Evolutionary conservation across 2,797 vertebrate species (phyloP).

Genomic region (Melanogrammus aeglefinus): DNA sequence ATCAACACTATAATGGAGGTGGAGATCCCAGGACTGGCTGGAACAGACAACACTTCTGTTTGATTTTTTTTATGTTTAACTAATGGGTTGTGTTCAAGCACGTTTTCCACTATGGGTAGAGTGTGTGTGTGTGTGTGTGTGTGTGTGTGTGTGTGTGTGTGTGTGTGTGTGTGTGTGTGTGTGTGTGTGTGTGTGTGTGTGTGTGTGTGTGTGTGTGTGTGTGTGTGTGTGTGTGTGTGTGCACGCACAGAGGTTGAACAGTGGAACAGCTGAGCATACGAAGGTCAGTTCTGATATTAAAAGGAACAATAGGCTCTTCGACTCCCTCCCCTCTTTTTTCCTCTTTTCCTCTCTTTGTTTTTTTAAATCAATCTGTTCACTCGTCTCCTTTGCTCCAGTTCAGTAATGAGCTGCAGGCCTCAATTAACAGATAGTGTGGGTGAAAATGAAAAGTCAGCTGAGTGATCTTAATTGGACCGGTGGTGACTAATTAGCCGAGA

Average conservation of each 20-base stretch:
- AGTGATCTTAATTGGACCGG: background rate
- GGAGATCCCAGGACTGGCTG: background rate
- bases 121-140: no score
- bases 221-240: background rate
- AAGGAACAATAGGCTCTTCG: background rate
- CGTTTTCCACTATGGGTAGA: background rate
- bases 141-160: no score
- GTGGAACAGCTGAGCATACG: constrained; percentile 15
- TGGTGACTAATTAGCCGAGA: background rate
- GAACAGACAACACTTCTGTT: background rate
- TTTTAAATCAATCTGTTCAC: background rate
- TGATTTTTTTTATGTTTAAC: no score
- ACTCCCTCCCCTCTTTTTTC: background rate
- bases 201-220: background rate
- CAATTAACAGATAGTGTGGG: background rate
- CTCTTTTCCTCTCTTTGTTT: background rate
- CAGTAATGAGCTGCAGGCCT: background rate
- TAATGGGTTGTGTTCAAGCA: no score
- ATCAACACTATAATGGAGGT: background rate
- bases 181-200: no score
- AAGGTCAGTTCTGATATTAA: constrained; percentile 27
- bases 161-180: no score
- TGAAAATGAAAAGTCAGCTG: background rate
- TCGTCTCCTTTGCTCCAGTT: background rate
- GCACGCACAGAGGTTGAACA: background rate